A percentile compares a stretch with the other conserved stretches of the same genome.
Evolutionary conservation across 1,140 invertebrate species (phyloP).

Genomic region (Cepaea nemoralis): DNA sequence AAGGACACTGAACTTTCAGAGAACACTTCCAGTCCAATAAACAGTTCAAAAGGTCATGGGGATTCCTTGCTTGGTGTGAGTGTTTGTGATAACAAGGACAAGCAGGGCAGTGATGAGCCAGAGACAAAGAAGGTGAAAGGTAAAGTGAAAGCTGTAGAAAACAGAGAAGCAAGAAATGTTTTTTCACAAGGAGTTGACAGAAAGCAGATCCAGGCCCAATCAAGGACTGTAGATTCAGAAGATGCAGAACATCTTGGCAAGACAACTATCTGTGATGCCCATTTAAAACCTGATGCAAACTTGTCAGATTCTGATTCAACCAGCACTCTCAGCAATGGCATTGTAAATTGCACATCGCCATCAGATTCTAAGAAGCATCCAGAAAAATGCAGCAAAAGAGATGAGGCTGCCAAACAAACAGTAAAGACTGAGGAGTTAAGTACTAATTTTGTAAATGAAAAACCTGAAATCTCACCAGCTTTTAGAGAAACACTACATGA

Average conservation of each 20-base stretch:
- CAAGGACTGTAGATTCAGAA: neutral
- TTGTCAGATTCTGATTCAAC: neutral
- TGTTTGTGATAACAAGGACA: neutral
- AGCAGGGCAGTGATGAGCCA: neutral
- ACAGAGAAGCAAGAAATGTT: neutral
- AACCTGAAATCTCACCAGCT: neutral
- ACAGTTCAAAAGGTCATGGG: neutral
- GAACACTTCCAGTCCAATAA: neutral
- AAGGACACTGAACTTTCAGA: neutral
- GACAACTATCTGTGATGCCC: neutral
- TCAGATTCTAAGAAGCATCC: neutral
- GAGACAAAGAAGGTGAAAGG: neutral
- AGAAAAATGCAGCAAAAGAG: neutral
- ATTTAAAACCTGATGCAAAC: too few relatives aligned
- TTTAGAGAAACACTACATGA: neutral
- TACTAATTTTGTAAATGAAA: neutral
- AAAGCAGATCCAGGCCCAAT: neutral
- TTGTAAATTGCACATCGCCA: neutral
- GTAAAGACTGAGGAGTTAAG: neutral
- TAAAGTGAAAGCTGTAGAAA: neutral
- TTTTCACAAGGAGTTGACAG: neutral
- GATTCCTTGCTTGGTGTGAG: neutral
- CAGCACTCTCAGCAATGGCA: neutral
- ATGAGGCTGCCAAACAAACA: neutral
- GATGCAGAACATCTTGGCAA: neutral